These are phyloP conservation scores for Cantharis flavilabris DNA, from an alignment of 2,888 invertebrate species.

Conservation along the genomic window DNA sequence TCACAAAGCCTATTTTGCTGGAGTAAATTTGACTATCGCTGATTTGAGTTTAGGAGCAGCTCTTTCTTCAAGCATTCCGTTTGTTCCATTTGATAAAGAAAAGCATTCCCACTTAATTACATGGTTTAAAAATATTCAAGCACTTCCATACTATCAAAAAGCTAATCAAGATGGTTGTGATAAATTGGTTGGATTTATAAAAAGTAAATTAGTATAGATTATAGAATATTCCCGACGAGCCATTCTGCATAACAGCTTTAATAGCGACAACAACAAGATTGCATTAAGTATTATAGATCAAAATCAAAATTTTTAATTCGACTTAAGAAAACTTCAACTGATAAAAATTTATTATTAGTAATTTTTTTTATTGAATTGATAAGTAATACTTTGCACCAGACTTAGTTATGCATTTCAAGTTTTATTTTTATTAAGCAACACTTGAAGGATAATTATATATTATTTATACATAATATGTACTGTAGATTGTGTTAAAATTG, in stretches of 20 bases:
- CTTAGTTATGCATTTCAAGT: no score
- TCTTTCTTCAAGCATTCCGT: slow-evolving; percentile 42
- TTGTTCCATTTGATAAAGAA: slow-evolving; percentile 43
- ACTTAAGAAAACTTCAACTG: no score
- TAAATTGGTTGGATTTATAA: slow-evolving; percentile 17
- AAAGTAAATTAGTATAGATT: slow-evolving; percentile 17
- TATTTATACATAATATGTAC: no score
- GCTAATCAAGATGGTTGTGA: slow-evolving; percentile 26
- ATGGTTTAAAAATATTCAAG: slow-evolving; percentile 46
- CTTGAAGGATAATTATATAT: no score
- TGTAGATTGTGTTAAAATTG: no score
- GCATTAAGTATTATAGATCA: no score
- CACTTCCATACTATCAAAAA: slow-evolving; percentile 39
- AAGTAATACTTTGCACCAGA: no score
- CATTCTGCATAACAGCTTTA: background rate
- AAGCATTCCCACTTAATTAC: slow-evolving; percentile 35
- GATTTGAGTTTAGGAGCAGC: slow-evolving; percentile 57
- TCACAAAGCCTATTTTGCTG: slow-evolving; percentile 58
- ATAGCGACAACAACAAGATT: no score
- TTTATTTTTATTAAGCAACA: no score
- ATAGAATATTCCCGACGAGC: background rate
- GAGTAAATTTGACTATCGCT: slow-evolving; percentile 59
- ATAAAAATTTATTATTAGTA: no score
- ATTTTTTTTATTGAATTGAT: no score
- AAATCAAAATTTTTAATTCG: no score